Percentiles rank a stretch among this genome's conserved stretches.
Conservation (phyloP, 2,113 vertebrate genomes). For the Chlorocebus sabaeus region DNA sequence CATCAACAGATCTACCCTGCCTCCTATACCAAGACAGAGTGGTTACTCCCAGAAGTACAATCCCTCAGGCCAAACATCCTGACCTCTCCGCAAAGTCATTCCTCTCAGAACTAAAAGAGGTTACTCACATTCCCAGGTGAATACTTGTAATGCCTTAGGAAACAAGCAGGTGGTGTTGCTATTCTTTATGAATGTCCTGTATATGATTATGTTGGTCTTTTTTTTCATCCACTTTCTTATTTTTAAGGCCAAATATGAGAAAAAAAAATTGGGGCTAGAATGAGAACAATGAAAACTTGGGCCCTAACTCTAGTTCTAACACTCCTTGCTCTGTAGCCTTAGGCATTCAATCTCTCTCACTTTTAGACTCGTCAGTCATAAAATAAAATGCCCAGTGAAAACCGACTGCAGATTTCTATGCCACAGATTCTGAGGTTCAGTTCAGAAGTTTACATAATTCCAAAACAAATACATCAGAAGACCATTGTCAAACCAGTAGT, state of each 20-base stretch:
- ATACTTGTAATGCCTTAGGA: neutral
- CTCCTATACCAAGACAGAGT: neutral
- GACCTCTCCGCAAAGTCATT: neutral
- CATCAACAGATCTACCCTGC: neutral
- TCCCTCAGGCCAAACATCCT: neutral
- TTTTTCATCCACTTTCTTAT: neutral
- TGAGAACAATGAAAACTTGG: neutral
- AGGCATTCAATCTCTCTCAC: neutral
- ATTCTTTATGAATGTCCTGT: neutral
- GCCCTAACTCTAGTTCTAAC: neutral
- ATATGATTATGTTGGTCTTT: neutral
- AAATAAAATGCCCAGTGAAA: neutral
- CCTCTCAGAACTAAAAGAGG: neutral
- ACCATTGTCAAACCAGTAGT: constrained; percentile 41
- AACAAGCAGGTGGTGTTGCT: neutral
- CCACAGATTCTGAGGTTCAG: neutral
- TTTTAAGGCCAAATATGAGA: neutral
- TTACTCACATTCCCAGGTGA: neutral
- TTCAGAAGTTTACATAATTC: neutral
- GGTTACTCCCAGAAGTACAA: neutral
- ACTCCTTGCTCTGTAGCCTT: neutral
- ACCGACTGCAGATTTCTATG: neutral
- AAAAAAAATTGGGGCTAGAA: neutral
- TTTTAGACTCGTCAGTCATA: neutral
- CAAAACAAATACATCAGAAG: neutral